Percentiles rank a stretch among this genome's conserved stretches.
These are phyloP conservation scores for Halcyon smyrnensis DNA, from an alignment of 2,797 vertebrate genomes.

Conservation along the genomic window DNA sequence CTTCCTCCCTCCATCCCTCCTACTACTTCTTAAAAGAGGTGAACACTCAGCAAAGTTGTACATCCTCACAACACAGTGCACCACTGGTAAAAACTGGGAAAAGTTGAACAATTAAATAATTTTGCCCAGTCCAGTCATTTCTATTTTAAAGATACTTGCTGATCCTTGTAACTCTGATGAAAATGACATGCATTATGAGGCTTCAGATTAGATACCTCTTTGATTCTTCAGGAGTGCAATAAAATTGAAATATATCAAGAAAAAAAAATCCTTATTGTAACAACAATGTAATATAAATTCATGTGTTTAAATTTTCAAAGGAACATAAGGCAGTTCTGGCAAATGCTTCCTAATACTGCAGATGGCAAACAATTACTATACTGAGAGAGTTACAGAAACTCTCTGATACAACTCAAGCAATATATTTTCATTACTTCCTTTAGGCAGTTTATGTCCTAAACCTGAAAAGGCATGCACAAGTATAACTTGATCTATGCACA, in stretches of 20 bases:
- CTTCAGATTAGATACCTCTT: neutral
- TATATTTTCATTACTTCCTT: slow-evolving; percentile 6
- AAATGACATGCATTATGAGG: neutral
- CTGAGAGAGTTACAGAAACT: neutral
- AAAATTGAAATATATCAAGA: neutral
- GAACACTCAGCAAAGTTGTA: neutral
- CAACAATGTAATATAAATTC: neutral
- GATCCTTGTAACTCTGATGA: slow-evolving; percentile 8
- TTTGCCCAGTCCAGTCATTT: neutral
- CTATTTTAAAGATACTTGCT: neutral
- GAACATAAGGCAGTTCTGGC: neutral
- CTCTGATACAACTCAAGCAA: neutral
- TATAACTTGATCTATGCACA: neutral
- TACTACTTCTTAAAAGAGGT: neutral
- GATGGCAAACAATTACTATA: neutral
- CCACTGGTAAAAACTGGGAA: neutral
- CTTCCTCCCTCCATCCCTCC: neutral
- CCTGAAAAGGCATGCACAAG: slow-evolving; percentile 4
- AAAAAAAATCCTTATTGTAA: neutral
- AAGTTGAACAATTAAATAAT: neutral
- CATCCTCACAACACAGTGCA: neutral
- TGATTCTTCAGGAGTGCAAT: neutral
- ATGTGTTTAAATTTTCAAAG: neutral
- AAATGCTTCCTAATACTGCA: neutral
- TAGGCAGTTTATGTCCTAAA: slow-evolving; percentile 23